phyloP scores from a whole-genome alignment of 2,113 vertebrate species.

The Archocentrus centrarchus region DNA sequence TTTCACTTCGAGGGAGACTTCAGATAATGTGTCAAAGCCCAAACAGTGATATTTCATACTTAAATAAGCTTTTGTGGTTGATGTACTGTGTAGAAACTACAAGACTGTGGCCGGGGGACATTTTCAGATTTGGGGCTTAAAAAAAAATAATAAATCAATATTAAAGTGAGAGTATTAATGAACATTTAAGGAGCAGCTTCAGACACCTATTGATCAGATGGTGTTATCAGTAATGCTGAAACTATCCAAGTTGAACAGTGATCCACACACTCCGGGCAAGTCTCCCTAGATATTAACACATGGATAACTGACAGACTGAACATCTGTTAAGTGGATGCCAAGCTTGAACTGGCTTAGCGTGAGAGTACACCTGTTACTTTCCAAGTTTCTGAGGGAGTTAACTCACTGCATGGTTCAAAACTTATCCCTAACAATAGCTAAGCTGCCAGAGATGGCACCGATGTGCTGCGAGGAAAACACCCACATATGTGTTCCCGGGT shows the following conservation, averaged over 20 bases:
- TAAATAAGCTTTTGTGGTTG: constrained; percentile 65
- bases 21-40: constrained; percentile 41
- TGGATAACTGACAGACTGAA: constrained; percentile 36
- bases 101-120: constrained; percentile 34
- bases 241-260: constrained; percentile 39
- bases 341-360: constrained; percentile 14
- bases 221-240: constrained; percentile 41
- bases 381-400: background rate
- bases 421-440: background rate
- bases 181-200: constrained; percentile 71
- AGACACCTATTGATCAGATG: constrained; percentile 63
- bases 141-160: constrained; percentile 47
- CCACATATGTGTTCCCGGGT: background rate
- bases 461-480: background rate
- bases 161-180: constrained; percentile 70
- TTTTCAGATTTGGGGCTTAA: constrained; percentile 34
- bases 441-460: background rate
- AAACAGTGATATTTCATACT: constrained; percentile 62
- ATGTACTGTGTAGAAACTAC: constrained; percentile 44
- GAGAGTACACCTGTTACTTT: constrained; percentile 5
- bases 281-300: constrained; percentile 45
- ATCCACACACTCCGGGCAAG: constrained; percentile 41
- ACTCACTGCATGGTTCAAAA: background rate
- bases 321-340: constrained; percentile 21
- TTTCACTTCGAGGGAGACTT: constrained; percentile 44